Evolutionary conservation across 2,888 invertebrate species (phyloP).

Genomic region (Nomada hirtipes): DNA sequence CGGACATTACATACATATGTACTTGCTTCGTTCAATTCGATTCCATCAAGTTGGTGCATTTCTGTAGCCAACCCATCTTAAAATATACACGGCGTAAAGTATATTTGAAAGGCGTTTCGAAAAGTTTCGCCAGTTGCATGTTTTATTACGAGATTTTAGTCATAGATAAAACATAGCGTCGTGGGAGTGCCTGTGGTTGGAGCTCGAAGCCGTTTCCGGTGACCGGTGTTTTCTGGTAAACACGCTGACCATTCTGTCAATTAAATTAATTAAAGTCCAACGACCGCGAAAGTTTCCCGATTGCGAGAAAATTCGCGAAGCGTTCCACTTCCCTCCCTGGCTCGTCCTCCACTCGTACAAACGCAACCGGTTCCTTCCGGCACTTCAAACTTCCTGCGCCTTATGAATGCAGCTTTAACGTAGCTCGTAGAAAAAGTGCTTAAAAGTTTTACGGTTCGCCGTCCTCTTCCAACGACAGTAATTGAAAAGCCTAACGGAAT

Average conservation of each 20-base stretch:
- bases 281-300: constrained; percentile 67
- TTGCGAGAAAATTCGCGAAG: constrained; percentile 64
- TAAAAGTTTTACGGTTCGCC: constrained; percentile 64
- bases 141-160: background rate
- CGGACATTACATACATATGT: too few relatives aligned
- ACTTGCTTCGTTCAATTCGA: too few relatives aligned
- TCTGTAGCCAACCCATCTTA: too few relatives aligned
- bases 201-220: constrained; percentile 13
- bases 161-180: background rate
- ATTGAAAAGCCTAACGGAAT: constrained; percentile 56
- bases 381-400: constrained; percentile 39
- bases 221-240: constrained; percentile 44
- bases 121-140: background rate
- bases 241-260: constrained; percentile 64
- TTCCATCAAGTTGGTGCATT: too few relatives aligned
- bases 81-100: background rate
- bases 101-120: background rate
- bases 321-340: constrained; percentile 24
- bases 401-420: constrained; percentile 59
- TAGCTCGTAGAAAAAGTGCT: constrained; percentile 64
- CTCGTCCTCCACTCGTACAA: constrained; percentile 24
- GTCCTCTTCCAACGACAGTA: constrained; percentile 45
- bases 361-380: constrained; percentile 52
- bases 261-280: constrained; percentile 73
- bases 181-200: background rate